A percentile compares a stretch with the other conserved stretches of the same genome.
Evolutionary conservation across 2,888 invertebrate genomes (phyloP).

Genomic region (Sepioteuthis lessoniana): DNA sequence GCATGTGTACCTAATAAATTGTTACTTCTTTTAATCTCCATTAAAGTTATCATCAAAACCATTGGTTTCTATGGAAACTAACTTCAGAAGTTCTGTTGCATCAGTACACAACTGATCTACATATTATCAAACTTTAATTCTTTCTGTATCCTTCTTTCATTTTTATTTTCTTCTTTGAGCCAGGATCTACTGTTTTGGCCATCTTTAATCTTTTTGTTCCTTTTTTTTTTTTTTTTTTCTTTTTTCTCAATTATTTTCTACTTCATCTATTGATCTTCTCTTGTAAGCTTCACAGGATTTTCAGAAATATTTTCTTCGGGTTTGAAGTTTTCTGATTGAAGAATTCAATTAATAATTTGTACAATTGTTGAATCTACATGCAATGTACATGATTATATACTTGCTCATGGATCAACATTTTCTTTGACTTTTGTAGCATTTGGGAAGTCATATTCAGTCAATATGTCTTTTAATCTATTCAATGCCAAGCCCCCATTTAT

Average conservation of each 20-base stretch:
- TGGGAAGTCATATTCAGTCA: not conserved
- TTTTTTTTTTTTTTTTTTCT: not conserved
- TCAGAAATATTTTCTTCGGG: constrained; percentile 33
- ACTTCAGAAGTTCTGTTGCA: not conserved
- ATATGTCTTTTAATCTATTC: constrained; percentile 12
- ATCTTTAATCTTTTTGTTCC: too few species aligned
- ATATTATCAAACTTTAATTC: not conserved
- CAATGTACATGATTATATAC: not conserved
- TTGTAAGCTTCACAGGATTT: not conserved
- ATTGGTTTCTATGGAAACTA: constrained; percentile 5
- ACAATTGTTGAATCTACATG: constrained; percentile 17
- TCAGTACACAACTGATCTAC: not conserved
- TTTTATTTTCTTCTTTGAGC: not conserved
- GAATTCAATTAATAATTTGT: constrained; percentile 24
- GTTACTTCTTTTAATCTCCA: not conserved
- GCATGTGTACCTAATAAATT: not conserved
- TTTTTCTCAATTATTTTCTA: not conserved
- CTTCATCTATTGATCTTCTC: not conserved
- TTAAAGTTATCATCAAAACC: not conserved
- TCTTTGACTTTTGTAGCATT: not conserved
- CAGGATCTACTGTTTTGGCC: not conserved
- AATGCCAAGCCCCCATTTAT: not conserved
- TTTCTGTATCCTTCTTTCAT: not conserved
- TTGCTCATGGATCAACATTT: not conserved
- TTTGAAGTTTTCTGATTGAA: constrained; percentile 13